Base-by-base conservation (phyloP, 1,140 invertebrate genomes). In the Antheraea pernyi region DNA sequence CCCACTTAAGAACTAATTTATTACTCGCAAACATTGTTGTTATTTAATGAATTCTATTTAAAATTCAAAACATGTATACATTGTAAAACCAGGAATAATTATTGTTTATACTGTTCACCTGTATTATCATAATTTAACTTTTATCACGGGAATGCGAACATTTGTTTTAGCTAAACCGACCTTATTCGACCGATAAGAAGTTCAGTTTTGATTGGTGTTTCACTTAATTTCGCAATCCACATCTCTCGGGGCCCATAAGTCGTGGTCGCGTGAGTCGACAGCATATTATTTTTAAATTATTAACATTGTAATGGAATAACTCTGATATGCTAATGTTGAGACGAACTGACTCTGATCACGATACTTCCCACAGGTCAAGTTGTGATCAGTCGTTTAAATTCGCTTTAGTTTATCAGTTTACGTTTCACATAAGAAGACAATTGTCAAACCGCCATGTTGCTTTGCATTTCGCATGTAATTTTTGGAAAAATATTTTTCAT, bases 241-340 rank as follows among this genome's bases (percentile, higher is more conserved):
- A 83, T 83, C 84, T 86, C 84, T 78, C 78, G 81, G 72, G 78
- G 64, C 65, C 60, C 79, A 86, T 86, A 86, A 84, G 73, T 86
- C 76, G 75, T 30, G 77, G 71, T 86, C 75, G 84, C 84, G 84
- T 84, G 84, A 73, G 75, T 71, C 72, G 22, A 67, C 69, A 76
- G 75, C 78, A 75, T 82, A 86, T 86, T 83, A 84, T 86, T 86
- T 86, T 86, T 83, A 84, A 86, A 85, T 85, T 85, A 85, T 85
- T 85, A 85, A 81, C 79, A 71, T 75, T 77, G 80, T 83, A 85
- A 81, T 85, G 80, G 77, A 84, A 85, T 85, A 83, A 85, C 81
- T 85, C 75, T 72, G 78, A 80, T 85, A 85, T 85, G 83, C 73
- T 84, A 85, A 85, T 85, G 78, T 65, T 59, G 73, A 74, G 78